Base-by-base conservation (phyloP, 2,113 vertebrate genomes). In the Macrotus californicus region DNA sequence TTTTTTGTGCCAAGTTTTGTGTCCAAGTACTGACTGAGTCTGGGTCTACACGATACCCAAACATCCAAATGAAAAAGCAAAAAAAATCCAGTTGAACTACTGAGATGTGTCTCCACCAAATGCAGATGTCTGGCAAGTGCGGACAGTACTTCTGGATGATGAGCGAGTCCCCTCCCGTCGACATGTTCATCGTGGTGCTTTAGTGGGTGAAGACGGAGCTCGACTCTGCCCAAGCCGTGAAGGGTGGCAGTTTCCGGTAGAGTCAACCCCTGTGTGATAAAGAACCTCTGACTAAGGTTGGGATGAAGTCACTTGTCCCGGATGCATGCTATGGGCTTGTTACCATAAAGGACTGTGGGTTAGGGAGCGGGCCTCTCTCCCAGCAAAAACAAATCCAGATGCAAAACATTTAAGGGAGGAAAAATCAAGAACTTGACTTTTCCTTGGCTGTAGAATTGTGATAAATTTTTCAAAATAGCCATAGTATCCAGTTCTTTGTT, bases 71-170 rank as follows among this genome's bases (percentile, higher is more conserved):
- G 61, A 91, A 69, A 80, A 89, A 89, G 29, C 88, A 96, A 93
- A 95, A 56, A 19, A 11, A 61, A 94, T 54, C 92, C 85, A 94
- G n/a, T 82, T 39, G 79, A 92, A 34, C 41, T 24, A 70, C 61
- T 94, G 90, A 96, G 91, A 87, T 95, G 75, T 81, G 95, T 96
- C 87, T 82, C 69, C 79, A 94, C 96, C 72, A 95, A 87, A 95
- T 96, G 73, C 96, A 97, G 96, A 97, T 97, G 97, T 97, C 95
- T 96, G 97, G 94, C 91, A 93, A 92, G 83, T 41, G 22, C 15
- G 12, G 64, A 91, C 14, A 48, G n/a, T 56, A 52, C 54, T 95
- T 91, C 87, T 95, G 85, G 48, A 94, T 94, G 96, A 93, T 82
- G 77, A 73, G 18, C n/a, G 66, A 96, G 7, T 93, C 31, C 26